phyloP scores from a whole-genome alignment of 2,888 invertebrate genomes.

The Abscondita cerata region DNA sequence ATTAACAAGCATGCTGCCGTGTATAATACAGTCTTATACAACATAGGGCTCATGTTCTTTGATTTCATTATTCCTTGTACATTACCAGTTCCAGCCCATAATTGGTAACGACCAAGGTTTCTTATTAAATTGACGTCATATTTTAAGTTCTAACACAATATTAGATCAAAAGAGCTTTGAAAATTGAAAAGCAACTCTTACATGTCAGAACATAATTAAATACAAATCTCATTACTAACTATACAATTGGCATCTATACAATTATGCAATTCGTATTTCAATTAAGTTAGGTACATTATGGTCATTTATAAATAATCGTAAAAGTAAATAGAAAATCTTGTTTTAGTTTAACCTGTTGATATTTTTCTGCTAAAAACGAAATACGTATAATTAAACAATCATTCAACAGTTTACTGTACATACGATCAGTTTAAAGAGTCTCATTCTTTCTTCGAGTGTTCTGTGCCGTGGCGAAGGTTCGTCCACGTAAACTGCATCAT shows the following conservation, averaged over 20 bases:
- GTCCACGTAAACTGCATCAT: conserved; percentile 25
- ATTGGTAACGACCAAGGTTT: conserved; percentile 27
- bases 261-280: too few species aligned
- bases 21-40: conserved; percentile 35
- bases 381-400: conserved; percentile 1
- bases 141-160: not conserved
- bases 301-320: conserved; percentile 2
- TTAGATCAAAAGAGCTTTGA: too few species aligned
- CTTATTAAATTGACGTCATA: conserved; percentile 23
- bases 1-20: conserved; percentile 40
- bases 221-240: too few species aligned
- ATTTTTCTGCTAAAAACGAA: conserved; percentile 21
- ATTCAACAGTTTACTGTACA: not conserved
- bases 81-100: conserved; percentile 35
- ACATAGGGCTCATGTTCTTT: conserved; percentile 11
- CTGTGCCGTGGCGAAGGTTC: conserved; percentile 18
- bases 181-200: too few species aligned
- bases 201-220: too few species aligned
- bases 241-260: too few species aligned
- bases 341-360: conserved; percentile 17
- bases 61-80: conserved; percentile 6
- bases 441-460: conserved; percentile 14
- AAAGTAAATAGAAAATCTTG: not conserved
- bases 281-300: too few species aligned
- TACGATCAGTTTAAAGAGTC: conserved; percentile 27